Percentiles rank a stretch among this genome's conserved stretches.
These are phyloP conservation scores for Thripadectes ignobilis DNA, from an alignment of 2,797 vertebrate genomes.

Conservation along the genomic window DNA sequence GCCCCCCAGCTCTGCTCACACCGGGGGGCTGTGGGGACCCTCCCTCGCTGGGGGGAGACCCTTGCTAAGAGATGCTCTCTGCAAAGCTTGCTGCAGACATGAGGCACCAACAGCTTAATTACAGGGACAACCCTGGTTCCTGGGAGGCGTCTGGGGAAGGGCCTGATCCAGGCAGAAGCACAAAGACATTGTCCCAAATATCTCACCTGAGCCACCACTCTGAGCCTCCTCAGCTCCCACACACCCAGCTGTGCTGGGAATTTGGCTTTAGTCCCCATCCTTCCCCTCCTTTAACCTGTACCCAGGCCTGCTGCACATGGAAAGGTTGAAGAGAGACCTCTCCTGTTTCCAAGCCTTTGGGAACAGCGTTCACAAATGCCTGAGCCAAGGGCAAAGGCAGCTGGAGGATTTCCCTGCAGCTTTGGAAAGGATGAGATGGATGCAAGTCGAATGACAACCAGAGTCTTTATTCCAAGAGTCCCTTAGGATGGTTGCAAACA, in stretches of 20 bases:
- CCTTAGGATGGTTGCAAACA: slow-evolving; percentile 74
- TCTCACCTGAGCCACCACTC: background rate
- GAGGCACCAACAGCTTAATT: background rate
- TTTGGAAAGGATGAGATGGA: slow-evolving; percentile 61
- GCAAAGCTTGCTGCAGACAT: background rate
- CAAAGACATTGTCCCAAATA: accelerated
- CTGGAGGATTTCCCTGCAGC: background rate
- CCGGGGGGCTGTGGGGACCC: background rate
- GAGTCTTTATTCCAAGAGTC: slow-evolving; percentile 81
- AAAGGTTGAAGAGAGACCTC: background rate
- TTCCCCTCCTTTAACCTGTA: background rate
- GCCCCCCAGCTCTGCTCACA: background rate
- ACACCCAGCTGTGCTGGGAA: background rate
- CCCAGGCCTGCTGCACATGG: background rate
- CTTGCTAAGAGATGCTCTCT: background rate
- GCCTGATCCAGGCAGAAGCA: too few relatives aligned
- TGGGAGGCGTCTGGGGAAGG: background rate
- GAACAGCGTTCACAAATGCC: accelerated
- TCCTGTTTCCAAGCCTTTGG: background rate
- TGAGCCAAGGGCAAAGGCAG: background rate
- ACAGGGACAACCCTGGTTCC: background rate
- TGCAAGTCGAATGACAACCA: slow-evolving; percentile 63
- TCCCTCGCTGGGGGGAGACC: background rate
- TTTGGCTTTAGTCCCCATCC: background rate
- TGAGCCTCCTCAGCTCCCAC: background rate